A percentile compares a stretch with the other conserved stretches of the same genome.
Evolutionary conservation across 2,888 invertebrate genomes (phyloP).

Genomic region (Cerceris rybyensis): DNA sequence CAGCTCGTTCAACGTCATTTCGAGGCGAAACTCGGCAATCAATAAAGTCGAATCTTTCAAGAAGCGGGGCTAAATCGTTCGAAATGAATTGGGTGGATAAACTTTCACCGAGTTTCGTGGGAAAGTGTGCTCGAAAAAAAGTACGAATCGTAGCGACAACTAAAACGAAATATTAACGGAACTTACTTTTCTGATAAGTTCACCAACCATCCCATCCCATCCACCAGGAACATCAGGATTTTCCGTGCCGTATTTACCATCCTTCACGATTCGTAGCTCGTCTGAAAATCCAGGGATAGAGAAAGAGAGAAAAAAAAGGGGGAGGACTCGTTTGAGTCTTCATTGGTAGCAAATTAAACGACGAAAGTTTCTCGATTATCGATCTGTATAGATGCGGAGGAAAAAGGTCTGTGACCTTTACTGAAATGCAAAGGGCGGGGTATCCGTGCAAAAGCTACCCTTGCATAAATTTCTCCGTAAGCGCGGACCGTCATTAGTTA

Average conservation of each 20-base stretch:
- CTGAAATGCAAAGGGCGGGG: constrained; percentile 38
- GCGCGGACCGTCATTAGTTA: not conserved
- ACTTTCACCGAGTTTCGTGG: constrained; percentile 26
- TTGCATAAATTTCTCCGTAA: not conserved
- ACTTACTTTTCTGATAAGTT: constrained; percentile 92
- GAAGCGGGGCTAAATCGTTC: constrained; percentile 35
- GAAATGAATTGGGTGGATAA: not conserved
- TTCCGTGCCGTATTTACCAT: constrained; percentile 92
- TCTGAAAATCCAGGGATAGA: constrained; percentile 83
- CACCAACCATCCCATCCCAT: constrained; percentile 95
- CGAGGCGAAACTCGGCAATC: constrained; percentile 47
- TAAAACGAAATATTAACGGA: constrained; percentile 4
- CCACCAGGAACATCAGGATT: constrained; percentile 88
- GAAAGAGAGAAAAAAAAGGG: too few species aligned
- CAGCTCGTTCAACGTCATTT: constrained; percentile 54
- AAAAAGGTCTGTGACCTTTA: constrained; percentile 20
- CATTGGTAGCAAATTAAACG: not conserved
- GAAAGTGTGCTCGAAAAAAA: not conserved
- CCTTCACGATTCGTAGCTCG: constrained; percentile 92
- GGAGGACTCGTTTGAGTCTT: not conserved
- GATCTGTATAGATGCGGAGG: constrained; percentile 26
- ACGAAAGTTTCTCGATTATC: constrained; percentile 39
- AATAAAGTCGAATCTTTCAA: constrained; percentile 53
- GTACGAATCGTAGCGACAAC: not conserved
- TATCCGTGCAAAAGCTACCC: not conserved